Evolutionary conservation across 2,113 vertebrate species (phyloP).

Genomic region (Oreochromis aureus): DNA sequence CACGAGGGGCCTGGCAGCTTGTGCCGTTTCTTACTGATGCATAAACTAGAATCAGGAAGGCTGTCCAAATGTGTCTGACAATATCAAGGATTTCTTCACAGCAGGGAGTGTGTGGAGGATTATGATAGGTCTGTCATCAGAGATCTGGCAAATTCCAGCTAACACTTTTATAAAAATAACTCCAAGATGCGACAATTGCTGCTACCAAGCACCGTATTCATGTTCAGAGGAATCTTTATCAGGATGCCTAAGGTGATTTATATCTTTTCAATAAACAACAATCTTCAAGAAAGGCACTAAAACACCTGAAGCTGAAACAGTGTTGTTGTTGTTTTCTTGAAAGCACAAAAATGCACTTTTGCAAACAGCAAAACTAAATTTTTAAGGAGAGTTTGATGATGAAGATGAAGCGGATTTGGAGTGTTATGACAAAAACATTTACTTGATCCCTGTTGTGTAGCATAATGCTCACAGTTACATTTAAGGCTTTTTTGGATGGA

Average conservation of each 20-base stretch:
- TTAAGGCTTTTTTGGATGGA: background rate
- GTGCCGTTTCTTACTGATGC: slow-evolving; percentile 41
- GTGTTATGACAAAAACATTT: background rate
- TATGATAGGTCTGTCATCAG: slow-evolving; percentile 35
- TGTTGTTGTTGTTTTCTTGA: background rate
- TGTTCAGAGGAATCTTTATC: background rate
- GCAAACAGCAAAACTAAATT: background rate
- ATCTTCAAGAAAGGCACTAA: background rate
- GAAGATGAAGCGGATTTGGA: background rate
- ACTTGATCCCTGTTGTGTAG: background rate
- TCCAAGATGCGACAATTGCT: background rate
- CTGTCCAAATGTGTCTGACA: slow-evolving; percentile 38
- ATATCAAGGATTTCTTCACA: slow-evolving; percentile 14
- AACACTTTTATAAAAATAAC: slow-evolving; percentile 6
- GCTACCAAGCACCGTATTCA: background rate
- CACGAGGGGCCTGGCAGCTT: slow-evolving; percentile 14
- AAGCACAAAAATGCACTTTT: background rate
- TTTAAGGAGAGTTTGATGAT: background rate
- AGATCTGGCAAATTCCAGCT: slow-evolving; percentile 17
- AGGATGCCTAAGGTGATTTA: background rate
- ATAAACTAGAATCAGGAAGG: slow-evolving; percentile 18
- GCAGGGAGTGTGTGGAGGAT: background rate
- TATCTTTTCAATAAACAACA: background rate
- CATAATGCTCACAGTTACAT: background rate
- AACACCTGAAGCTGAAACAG: background rate